Conservation (phyloP, 2,888 invertebrate genomes). For the Agonopterix arenella region DNA sequence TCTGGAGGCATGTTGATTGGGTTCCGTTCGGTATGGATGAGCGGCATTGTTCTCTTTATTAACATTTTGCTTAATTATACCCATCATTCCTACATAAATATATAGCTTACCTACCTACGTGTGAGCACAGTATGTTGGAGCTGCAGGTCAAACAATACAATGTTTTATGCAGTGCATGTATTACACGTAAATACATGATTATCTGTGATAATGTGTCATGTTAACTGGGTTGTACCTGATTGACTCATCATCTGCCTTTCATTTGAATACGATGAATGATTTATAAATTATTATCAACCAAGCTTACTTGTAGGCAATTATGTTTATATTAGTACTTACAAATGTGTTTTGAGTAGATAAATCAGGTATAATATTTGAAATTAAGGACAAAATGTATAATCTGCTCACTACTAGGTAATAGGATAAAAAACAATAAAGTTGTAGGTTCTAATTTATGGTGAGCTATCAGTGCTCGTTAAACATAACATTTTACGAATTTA, state of each 20-base stretch:
- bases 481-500: conserved; percentile 42
- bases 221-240: conserved; percentile 13
- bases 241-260: conserved; percentile 18
- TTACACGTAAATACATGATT: background rate
- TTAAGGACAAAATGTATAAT: too few species aligned
- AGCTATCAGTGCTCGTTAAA: conserved; percentile 1
- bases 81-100: background rate
- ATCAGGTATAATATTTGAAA: too few species aligned
- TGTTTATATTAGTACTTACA: too few species aligned
- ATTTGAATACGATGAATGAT: conserved; percentile 31
- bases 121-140: too few species aligned
- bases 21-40: conserved; percentile 29
- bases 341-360: too few species aligned
- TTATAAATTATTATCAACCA: conserved; percentile 4
- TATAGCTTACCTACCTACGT: background rate
- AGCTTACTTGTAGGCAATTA: too few species aligned
- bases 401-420: background rate
- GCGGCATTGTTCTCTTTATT: conserved; percentile 54
- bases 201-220: background rate
- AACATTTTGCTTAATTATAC: conserved; percentile 46
- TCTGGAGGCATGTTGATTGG: conserved; percentile 61
- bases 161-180: background rate
- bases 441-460: background rate
- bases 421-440: background rate
- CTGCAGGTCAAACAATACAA: background rate